Base-by-base conservation (phyloP, 2,113 vertebrate genomes). In the Astatotilapia flaviijosephi region DNA sequence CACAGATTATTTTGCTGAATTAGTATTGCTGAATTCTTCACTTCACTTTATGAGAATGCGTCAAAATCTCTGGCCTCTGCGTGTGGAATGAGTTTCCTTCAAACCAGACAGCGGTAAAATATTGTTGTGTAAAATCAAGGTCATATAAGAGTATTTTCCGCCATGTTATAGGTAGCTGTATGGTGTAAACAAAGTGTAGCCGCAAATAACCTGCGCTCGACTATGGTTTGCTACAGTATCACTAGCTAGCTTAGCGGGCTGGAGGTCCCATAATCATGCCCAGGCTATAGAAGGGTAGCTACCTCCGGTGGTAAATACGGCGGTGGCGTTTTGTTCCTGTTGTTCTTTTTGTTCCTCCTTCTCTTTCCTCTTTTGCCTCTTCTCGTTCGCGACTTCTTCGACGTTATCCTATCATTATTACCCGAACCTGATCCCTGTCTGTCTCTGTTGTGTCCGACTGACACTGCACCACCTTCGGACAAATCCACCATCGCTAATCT, bases 251-350 rank as follows among this genome's bases (percentile, higher is more conserved):
- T 77, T 13, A 75, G 83, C 83, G 8, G 53, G 68, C 83, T 23
- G 45, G 9, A 12, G 12, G 79, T 58, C 70, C 42, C 65, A 77
- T 2, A 37, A 31, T 89, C 65, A 82, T 85, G 73, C 58, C n/a
- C 5, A n/a, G 65, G 51, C 10, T 53, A 33, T 15, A 6, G 14
- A 13, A 14, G 9, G 19, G 62, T 35, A 35, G 21, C 75, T 93
- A 99, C 98, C 98, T 99, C 98, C 17, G 98, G 98, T 1, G 98
- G 98, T 68, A 99, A 94, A 92, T 97, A 98, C 40, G 98, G 97
- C 1, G 98, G 98, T 47, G 98, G 97, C 26, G 89, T 88, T 88
- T 87, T 97, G 91, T 84, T 94, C 79, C 92, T 83, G 83, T 83
- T 91, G 83, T 83, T 92, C 84, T 94, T 96, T 83, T 96, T 96